phyloP scores from a whole-genome alignment of 2,797 vertebrate genomes.

The Neosilurus mollespiculum region DNA sequence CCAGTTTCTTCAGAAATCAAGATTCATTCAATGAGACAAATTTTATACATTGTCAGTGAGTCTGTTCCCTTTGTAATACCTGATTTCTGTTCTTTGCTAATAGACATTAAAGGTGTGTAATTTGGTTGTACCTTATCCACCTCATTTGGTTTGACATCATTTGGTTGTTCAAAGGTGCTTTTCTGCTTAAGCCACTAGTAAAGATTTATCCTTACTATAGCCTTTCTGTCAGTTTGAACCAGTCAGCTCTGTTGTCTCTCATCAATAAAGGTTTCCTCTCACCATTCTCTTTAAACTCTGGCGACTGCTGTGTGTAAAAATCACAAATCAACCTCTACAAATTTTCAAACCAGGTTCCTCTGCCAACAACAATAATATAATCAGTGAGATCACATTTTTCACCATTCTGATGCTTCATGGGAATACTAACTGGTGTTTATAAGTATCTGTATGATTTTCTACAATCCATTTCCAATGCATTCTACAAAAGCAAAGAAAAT shows the following conservation, averaged over 20 bases:
- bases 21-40: neutral
- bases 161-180: neutral
- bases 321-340: neutral
- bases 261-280: neutral
- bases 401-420: neutral
- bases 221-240: neutral
- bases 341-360: neutral
- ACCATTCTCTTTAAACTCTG: neutral
- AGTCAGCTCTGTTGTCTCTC: too few relatives aligned
- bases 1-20: neutral
- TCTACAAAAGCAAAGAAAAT: neutral
- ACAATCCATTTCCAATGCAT: neutral
- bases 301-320: neutral
- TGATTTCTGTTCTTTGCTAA: neutral
- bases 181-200: neutral
- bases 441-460: neutral
- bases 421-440: neutral
- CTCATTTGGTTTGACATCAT: neutral
- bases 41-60: neutral
- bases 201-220: neutral
- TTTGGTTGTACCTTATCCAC: neutral
- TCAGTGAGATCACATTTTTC: neutral
- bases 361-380: neutral
- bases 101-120: neutral
- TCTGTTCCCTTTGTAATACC: neutral